Base-by-base conservation (phyloP, 2,888 invertebrate genomes). In the Lepas anatifera region DNA sequence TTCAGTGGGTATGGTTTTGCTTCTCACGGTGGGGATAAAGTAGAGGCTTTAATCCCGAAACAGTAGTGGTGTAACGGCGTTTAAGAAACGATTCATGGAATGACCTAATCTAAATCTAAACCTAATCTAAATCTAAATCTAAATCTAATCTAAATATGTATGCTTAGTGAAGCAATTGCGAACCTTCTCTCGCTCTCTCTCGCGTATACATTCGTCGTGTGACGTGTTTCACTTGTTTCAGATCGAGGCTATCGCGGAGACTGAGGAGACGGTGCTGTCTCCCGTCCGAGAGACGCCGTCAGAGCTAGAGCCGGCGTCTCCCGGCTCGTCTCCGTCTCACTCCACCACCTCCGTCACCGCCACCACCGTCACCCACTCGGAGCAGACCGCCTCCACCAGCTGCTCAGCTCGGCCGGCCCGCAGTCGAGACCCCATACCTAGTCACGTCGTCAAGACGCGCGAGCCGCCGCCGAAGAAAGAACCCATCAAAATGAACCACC, bases 401-500 rank as follows among this genome's bases (percentile, higher is more conserved):
- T 68, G 7, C 83, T 83, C 75, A 82, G 81, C 73, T 83, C 25
- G 67, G 35, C 46, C 67, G 22, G 67, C 58, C 13, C 43, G 41
- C 16, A 32, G 66, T 11, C 48, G 29, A 1, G 69, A 68, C 29
- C 68, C 64, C 58, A 50, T 71, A 35, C 52, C 70, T 13, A 58
- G 64, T 22, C 71, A 71, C 37, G 52, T 71, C 52, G 41, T 50
- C 7, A 18, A n/a, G 8, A 2, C 58, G 18, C 58, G 58, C 58
- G 32, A 58, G 3, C 64, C 11, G 68, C 74, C 82, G 81, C 68
- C 82, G 81, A 74, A 76, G 81, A 81, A 72, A 74, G 80, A 81
- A 75, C 81, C 82, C 27, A 77, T 86, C 70, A 89, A 88, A 76
- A 89, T 88, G 78, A 86, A 87, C 77, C 89, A 89, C 18, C 73